Base-by-base conservation (phyloP, 1,140 invertebrate genomes). In the Drosophila orena region DNA sequence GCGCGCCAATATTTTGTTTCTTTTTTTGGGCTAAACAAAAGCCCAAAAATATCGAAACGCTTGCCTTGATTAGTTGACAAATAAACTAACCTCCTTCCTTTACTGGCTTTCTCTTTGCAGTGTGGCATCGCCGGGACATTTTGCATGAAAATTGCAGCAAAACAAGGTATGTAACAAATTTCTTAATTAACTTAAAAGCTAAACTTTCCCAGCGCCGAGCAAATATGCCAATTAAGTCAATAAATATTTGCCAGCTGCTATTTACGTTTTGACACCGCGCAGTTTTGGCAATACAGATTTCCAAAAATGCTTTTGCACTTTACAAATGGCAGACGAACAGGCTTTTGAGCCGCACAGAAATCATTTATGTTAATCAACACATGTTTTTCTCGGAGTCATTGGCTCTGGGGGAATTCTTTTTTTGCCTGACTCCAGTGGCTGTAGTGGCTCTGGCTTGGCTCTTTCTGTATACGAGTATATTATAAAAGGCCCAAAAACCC, bases 351-450 rank as follows among this genome's bases (percentile, higher is more conserved):
- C 74, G 68, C 65, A 69, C 75, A 65, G 74, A 88, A 89, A 89
- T 89, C 80, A 84, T 89, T 89, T 89, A 89, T 89, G 84, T 89
- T 89, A 89, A 89, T 89, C 84, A 80, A 89, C 77, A 84, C 80
- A 84, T 84, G 84, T 84, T 61, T 84, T 84, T 75, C 71, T 88
- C 55, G 72, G 64, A 89, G 84, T 89, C 84, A 89, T 89, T 89
- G 84, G 84, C 84, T 86, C 56, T 47, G 38, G 55, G 72, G 72
- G 72, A 68, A 65, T 81, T 69, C 77, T 54, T 49, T 59, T 30
- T 30, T 30, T 10, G 30, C 30, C 30, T 30, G 30, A 30, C 30
- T 30, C 10, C 7, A 30, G 37, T 30, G 30, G 47, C 43, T 35
- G 15, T 55, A 30, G n/a, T n/a, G n/a, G 30, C 55, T 65, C 38